Evolutionary conservation across 2,888 invertebrate genomes (phyloP), one percentile per base, ranked within the genome.

Genomic region (Pollenia amentaria): DNA sequence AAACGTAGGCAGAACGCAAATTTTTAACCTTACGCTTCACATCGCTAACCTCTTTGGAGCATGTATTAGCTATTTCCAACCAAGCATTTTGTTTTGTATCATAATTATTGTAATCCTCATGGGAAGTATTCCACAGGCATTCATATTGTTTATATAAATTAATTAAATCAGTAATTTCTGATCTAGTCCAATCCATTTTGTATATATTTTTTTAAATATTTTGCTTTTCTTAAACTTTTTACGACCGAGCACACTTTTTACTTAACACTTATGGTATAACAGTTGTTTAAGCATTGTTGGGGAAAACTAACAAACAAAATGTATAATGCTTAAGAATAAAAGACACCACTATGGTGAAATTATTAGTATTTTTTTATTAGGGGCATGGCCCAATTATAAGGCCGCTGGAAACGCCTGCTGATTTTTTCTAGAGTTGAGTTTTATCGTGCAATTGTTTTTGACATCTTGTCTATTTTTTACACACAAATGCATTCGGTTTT

Each of bases 1-100:
- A 21, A 4, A 89, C 67, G 38, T 89, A 89, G 0, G 87, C 87
- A 9, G 72, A 79, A 4, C 89, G 88, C 14, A 89, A 67, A 14
- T 87, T 79, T 75, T 89, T 89, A 2, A 89, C 81, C 82, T 89
- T 89, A 10, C 77, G 86, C 40, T 88, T 89, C 0, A 89, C 42
- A 38, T 87, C 88, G 8, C n/a, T 9, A 2, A 82, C 67, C 12
- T 84, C 65, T 65, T 79, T 88, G 0, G 51, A 65, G 48, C 87
- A 89, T 4, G 80, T 14, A 1, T 60, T 53, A 0, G 88, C 65
- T 18, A 89, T 65, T 21, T 88, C 79, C 14, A 67, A 9, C 89
- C 89, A 89, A 0, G 89, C 84, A 46, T 81, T 82, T 38, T 78
- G 76, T 16, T 85, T 89, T 21, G 84, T 44, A 12, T 88, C 87